phyloP scores from a whole-genome alignment of 2,113 vertebrate species.

The Seriola aureovittata region DNA sequence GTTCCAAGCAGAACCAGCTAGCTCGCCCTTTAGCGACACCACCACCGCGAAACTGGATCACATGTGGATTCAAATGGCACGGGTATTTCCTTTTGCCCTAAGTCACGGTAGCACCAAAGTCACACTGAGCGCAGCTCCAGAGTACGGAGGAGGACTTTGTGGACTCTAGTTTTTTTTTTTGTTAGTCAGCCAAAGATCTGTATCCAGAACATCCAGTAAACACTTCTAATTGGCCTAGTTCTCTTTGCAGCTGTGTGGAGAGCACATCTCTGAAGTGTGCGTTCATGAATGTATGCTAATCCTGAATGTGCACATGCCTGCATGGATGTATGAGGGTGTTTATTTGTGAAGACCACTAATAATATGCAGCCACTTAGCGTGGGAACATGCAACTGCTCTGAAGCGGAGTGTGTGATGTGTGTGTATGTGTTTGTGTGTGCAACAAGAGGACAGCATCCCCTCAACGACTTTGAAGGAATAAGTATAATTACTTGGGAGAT shows the following conservation, averaged over 20 bases:
- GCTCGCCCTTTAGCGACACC: background rate
- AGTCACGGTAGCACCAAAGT: constrained; percentile 21
- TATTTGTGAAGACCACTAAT: constrained; percentile 22
- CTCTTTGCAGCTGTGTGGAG: constrained; percentile 19
- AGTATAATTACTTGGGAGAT: background rate
- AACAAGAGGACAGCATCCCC: background rate
- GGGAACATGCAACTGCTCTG: background rate
- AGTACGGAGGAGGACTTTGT: constrained; percentile 7
- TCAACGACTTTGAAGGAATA: constrained; percentile 23
- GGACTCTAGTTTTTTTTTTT: constrained; percentile 9
- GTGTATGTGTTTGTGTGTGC: background rate
- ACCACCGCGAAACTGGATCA: background rate
- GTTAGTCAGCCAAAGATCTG: constrained; percentile 30
- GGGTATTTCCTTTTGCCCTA: constrained; percentile 5
- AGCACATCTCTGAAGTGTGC: background rate
- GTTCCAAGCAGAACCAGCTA: background rate
- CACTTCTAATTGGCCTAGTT: constrained; percentile 67
- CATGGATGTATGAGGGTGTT: constrained; percentile 13
- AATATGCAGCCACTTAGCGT: constrained; percentile 12
- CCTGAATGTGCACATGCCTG: background rate
- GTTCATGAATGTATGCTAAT: constrained; percentile 26
- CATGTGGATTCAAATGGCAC: constrained; percentile 11
- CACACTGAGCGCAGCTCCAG: constrained; percentile 28
- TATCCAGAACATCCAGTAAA: constrained; percentile 47
- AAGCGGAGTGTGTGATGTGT: background rate